Conservation (phyloP, 1,140 invertebrate species). For the Daktulosphaira vitifoliae region DNA sequence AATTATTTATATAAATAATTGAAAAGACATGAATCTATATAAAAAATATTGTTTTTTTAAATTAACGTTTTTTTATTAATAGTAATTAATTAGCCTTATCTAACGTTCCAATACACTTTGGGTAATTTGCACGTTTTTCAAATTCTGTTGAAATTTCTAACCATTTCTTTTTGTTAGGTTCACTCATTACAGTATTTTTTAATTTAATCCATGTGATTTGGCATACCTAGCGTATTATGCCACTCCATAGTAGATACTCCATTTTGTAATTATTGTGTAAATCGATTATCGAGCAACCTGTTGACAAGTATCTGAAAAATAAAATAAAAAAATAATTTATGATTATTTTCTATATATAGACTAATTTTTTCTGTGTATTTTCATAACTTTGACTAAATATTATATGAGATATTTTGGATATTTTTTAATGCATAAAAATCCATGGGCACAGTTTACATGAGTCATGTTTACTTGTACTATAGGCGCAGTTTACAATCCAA, state of each 20-base stretch:
- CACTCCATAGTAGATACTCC: background rate
- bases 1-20: constrained; percentile 5
- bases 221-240: background rate
- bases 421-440: constrained; percentile 5
- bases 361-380: background rate
- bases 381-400: background rate
- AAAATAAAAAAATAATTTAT: constrained; percentile 6
- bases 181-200: background rate
- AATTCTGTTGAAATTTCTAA: no score
- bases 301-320: constrained; percentile 2
- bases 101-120: background rate
- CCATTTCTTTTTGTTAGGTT: no score
- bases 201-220: background rate
- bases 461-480: no score
- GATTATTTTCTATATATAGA: constrained; percentile 1
- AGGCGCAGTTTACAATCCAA: background rate
- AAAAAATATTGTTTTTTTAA: constrained; percentile 1
- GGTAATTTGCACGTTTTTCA: constrained; percentile 1
- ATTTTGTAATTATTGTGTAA: constrained; percentile 1
- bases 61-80: background rate
- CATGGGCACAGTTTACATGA: constrained; percentile 7
- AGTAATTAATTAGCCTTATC: background rate
- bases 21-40: background rate
- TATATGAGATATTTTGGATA: background rate
- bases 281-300: background rate